A percentile compares a stretch with the other conserved stretches of the same genome.
Evolutionary conservation across 2,113 vertebrate species (phyloP).

Genomic region (Probosciger aterrimus): DNA sequence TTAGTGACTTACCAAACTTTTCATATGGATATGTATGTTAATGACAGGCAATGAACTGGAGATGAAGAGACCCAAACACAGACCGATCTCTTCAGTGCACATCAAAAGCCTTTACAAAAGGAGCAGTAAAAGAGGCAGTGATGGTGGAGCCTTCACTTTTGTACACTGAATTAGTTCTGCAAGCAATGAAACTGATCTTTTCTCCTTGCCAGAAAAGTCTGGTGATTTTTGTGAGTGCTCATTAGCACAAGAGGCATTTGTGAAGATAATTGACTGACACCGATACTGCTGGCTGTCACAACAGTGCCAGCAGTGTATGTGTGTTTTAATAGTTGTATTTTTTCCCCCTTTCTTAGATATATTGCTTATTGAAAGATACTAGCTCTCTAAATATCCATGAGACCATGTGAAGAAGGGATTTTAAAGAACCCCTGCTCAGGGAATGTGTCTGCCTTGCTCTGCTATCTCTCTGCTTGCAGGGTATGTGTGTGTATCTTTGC

Average conservation of each 20-base stretch:
- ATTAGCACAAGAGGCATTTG: constrained; percentile 99
- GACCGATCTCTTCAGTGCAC: constrained; percentile 95
- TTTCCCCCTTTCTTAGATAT: constrained; percentile 67
- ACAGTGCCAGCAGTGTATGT: constrained; percentile 84
- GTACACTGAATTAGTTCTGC: constrained; percentile 99
- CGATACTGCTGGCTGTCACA: constrained; percentile 95
- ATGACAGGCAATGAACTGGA: constrained; percentile 99
- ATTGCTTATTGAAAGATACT: constrained; percentile 75
- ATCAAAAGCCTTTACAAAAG: constrained; percentile 99
- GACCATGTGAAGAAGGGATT: constrained; percentile 3
- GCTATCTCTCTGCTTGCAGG: neutral
- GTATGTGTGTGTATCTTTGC: neutral
- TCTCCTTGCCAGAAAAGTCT: constrained; percentile 99
- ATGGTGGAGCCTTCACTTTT: constrained; percentile 99
- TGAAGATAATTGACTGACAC: constrained; percentile 99
- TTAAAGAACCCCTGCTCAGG: constrained; percentile 22
- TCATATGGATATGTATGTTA: constrained; percentile 99
- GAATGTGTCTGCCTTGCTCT: neutral
- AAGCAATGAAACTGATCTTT: constrained; percentile 99
- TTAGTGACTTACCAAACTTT: constrained; percentile 99
- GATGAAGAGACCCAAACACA: constrained; percentile 97
- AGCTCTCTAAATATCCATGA: constrained; percentile 58
- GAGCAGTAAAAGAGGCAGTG: constrained; percentile 99
- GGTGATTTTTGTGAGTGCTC: constrained; percentile 97
- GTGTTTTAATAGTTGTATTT: constrained; percentile 79